phyloP scores from a whole-genome alignment of 1,140 invertebrate genomes.

The Megalopta genalis region DNA sequence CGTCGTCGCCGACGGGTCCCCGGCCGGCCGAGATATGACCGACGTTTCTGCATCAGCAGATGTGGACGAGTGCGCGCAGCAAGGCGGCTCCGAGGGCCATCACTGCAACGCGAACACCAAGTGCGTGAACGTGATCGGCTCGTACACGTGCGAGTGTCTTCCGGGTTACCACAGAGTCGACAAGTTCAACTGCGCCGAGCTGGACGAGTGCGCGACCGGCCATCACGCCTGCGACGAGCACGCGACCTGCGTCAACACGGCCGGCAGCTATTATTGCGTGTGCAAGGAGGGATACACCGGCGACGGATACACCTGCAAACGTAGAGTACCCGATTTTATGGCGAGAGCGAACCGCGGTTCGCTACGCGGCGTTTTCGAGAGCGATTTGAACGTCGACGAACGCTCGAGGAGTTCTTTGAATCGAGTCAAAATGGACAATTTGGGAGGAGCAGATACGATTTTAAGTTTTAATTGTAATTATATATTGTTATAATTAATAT shows the following conservation, averaged over 20 bases:
- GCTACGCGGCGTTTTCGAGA: too few species aligned
- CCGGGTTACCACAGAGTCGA: conserved; percentile 88
- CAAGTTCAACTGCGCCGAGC: conserved; percentile 90
- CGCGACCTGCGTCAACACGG: conserved; percentile 91
- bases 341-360: background rate
- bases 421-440: too few species aligned
- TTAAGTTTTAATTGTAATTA: too few species aligned
- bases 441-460: too few species aligned
- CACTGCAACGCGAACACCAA: conserved; percentile 90
- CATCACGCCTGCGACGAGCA: conserved; percentile 87
- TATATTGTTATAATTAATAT: too few species aligned
- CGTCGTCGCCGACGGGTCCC: too few species aligned
- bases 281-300: conserved; percentile 91
- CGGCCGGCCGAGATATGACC: too few species aligned
- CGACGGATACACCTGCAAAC: conserved; percentile 89
- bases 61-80: conserved; percentile 89
- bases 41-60: conserved; percentile 81
- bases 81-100: conserved; percentile 87
- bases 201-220: conserved; percentile 88
- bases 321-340: conserved; percentile 75
- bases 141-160: conserved; percentile 90
- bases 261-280: conserved; percentile 90
- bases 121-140: conserved; percentile 89
- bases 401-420: too few species aligned
- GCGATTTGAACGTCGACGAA: too few species aligned